phyloP scores from a whole-genome alignment of 2,888 invertebrate genomes.

The Invenusta paracnida region DNA sequence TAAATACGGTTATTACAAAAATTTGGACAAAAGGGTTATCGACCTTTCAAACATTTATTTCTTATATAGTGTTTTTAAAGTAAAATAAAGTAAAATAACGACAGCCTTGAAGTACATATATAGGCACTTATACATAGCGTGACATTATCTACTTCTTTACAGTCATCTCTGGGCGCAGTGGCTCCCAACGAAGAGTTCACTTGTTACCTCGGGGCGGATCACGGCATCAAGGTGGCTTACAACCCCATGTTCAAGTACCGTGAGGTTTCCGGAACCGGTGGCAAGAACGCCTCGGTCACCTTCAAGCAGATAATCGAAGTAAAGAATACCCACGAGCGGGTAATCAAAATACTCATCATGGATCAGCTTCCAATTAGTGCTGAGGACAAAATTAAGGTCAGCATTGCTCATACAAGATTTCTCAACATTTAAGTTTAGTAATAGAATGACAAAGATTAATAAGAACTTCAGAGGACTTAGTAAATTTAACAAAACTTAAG shows the following conservation, averaged over 20 bases:
- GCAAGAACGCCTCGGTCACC: conserved; percentile 50
- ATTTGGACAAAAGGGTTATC: too few species aligned
- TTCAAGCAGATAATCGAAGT: conserved; percentile 54
- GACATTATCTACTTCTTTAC: not conserved
- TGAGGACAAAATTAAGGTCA: conserved; percentile 61
- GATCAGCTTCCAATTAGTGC: conserved; percentile 59
- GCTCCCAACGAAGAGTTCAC: conserved; percentile 60
- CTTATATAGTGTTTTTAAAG: too few species aligned
- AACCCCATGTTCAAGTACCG: conserved; percentile 56
- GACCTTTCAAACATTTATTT: too few species aligned
- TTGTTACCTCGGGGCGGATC: conserved; percentile 61
- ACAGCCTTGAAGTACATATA: too few species aligned
- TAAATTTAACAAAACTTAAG: too few species aligned
- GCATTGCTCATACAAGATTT: too few species aligned
- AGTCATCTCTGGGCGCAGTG: conserved; percentile 54
- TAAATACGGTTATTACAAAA: too few species aligned
- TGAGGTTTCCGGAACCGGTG: conserved; percentile 57
- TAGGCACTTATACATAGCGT: too few species aligned
- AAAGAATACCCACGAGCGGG: conserved; percentile 57
- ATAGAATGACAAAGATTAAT: too few species aligned
- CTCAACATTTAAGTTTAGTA: too few species aligned
- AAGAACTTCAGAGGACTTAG: too few species aligned
- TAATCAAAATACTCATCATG: conserved; percentile 53
- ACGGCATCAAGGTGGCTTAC: conserved; percentile 59
- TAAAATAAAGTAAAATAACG: too few species aligned